Evolutionary conservation across 1,140 invertebrate genomes (phyloP).

Genomic region (Chironomus tepperi): DNA sequence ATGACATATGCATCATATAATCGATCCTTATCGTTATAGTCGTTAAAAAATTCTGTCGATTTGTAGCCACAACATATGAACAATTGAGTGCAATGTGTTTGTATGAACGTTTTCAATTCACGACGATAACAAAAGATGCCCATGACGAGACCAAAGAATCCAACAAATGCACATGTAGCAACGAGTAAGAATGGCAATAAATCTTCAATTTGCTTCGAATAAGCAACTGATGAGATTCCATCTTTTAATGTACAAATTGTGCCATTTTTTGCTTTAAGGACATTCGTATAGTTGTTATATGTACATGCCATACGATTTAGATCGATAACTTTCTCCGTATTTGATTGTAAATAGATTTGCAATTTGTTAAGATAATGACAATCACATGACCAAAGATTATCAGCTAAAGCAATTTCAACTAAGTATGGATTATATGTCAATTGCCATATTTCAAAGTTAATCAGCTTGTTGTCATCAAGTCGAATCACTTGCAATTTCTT

Average conservation of each 20-base stretch:
- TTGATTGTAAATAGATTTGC: slow-evolving; percentile 63
- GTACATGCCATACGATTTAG: slow-evolving; percentile 57
- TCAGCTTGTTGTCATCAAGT: slow-evolving; percentile 75
- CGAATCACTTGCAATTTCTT: slow-evolving; percentile 72
- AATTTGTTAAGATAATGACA: slow-evolving; percentile 72
- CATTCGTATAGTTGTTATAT: slow-evolving; percentile 55
- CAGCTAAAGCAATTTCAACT: slow-evolving; percentile 65
- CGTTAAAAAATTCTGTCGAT: slow-evolving; percentile 58
- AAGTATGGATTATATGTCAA: slow-evolving; percentile 65
- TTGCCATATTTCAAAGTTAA: slow-evolving; percentile 69
- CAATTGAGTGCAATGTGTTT: slow-evolving; percentile 69
- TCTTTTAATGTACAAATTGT: slow-evolving; percentile 56
- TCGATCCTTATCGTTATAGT: slow-evolving; percentile 68
- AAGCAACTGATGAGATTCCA: slow-evolving; percentile 58
- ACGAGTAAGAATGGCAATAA: slow-evolving; percentile 67
- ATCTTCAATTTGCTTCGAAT: slow-evolving; percentile 67
- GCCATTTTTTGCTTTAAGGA: slow-evolving; percentile 56
- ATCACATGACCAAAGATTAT: slow-evolving; percentile 85
- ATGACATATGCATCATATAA: slow-evolving; percentile 86
- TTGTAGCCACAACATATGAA: slow-evolving; percentile 56
- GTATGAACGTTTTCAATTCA: slow-evolving; percentile 76
- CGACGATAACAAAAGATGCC: slow-evolving; percentile 71
- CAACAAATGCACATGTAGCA: slow-evolving; percentile 62
- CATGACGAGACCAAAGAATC: slow-evolving; percentile 60
- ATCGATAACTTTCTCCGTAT: slow-evolving; percentile 64